Percentiles rank a stretch among this genome's conserved stretches.
These are phyloP conservation scores for Carposina sasakii DNA, from an alignment of 1,140 invertebrate species.

Conservation along the genomic window DNA sequence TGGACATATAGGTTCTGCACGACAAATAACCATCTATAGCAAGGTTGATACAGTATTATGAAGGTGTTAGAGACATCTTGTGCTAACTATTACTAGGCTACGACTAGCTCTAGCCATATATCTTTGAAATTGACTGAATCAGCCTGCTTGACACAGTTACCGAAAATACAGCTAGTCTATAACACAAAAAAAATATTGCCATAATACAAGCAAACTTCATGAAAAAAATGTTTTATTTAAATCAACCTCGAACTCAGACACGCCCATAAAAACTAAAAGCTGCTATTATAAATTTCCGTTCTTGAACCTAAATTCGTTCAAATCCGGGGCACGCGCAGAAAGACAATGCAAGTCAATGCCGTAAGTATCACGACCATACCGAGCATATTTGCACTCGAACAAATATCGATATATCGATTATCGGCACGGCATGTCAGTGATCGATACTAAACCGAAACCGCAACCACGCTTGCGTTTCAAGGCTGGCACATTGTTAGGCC, in stretches of 20 bases:
- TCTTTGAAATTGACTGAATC: too few relatives aligned
- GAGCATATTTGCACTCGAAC: constrained; percentile 34
- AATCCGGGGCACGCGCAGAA: constrained; percentile 48
- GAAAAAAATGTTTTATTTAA: constrained; percentile 3
- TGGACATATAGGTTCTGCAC: too few relatives aligned
- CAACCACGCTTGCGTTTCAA: constrained; percentile 19
- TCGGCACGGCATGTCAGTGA: constrained; percentile 36
- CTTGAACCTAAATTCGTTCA: constrained; percentile 49
- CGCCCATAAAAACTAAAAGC: constrained; percentile 6
- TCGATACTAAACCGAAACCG: constrained; percentile 34
- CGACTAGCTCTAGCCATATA: too few relatives aligned
- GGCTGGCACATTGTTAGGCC: too few relatives aligned
- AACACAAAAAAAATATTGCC: neutral
- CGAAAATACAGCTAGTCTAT: neutral
- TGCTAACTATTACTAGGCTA: neutral
- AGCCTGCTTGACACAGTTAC: too few relatives aligned
- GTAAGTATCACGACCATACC: constrained; percentile 49
- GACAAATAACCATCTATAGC: too few relatives aligned
- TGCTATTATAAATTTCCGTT: constrained; percentile 9
- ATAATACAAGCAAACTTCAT: constrained; percentile 3
- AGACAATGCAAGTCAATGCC: constrained; percentile 55
- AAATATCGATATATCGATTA: constrained; percentile 39
- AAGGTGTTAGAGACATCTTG: neutral
- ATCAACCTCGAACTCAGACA: constrained; percentile 1
- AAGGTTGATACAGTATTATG: constrained; percentile 8